These are phyloP conservation scores for Erythrolamprus reginae DNA, from an alignment of 2,113 vertebrate genomes.

Conservation along the genomic window DNA sequence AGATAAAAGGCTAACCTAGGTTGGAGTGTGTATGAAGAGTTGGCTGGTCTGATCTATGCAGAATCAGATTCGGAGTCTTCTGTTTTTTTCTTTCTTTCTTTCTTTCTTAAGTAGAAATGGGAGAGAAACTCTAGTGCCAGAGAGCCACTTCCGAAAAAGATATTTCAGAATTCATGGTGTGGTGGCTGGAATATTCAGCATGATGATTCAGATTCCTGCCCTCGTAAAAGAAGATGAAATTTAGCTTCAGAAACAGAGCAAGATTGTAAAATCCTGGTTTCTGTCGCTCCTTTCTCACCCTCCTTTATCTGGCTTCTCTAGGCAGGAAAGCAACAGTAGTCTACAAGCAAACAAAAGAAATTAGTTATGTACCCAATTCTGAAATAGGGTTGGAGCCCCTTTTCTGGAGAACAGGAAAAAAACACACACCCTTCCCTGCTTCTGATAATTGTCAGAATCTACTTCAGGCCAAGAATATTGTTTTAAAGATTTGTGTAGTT, in stretches of 20 bases:
- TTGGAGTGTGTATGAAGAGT: background rate
- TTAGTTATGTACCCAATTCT: background rate
- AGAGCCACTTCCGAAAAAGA: background rate
- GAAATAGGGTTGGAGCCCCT: constrained; percentile 3
- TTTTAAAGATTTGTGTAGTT: constrained; percentile 41
- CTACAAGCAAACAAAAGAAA: background rate
- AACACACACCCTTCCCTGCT: background rate
- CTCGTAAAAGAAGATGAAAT: background rate
- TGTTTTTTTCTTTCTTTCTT: background rate
- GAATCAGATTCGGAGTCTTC: background rate
- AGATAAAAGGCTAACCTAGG: accelerated
- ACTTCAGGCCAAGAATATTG: constrained; percentile 51
- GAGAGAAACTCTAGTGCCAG: background rate
- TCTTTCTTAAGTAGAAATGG: background rate
- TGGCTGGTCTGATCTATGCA: background rate
- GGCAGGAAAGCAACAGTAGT: background rate
- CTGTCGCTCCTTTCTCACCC: background rate
- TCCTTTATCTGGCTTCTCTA: constrained; percentile 13
- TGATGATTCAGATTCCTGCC: background rate
- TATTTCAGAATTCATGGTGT: background rate
- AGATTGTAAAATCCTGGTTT: background rate
- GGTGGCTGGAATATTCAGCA: accelerated
- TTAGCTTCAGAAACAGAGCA: constrained; percentile 30
- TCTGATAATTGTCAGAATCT: constrained; percentile 26
- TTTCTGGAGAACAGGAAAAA: constrained; percentile 25